phyloP scores from a whole-genome alignment of 2,113 vertebrate genomes.

The Quiscalus mexicanus region DNA sequence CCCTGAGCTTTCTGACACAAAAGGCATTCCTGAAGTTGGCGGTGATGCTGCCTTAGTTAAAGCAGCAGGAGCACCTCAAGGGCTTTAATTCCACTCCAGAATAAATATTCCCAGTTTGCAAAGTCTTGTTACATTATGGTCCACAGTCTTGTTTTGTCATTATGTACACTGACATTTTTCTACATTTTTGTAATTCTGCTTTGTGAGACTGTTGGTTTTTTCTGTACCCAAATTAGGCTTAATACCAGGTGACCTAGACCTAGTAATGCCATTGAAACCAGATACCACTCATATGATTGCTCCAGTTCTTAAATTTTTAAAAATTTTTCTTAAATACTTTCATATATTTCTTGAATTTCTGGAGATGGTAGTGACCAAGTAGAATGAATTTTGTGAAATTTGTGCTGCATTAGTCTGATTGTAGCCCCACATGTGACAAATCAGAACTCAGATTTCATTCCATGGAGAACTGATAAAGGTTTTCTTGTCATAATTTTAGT shows the following conservation, averaged over 20 bases:
- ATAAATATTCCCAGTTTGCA: not conserved
- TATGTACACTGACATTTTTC: not conserved
- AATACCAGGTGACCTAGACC: not conserved
- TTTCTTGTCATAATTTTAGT: not conserved
- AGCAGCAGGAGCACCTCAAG: not conserved
- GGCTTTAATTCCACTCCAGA: not conserved
- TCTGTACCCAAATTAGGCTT: not conserved
- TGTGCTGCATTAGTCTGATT: not conserved
- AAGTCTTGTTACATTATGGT: not conserved
- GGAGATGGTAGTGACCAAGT: not conserved
- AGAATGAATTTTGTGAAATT: not conserved
- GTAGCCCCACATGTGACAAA: not conserved
- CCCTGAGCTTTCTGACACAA: not conserved
- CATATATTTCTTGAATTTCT: not conserved
- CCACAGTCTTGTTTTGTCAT: not conserved
- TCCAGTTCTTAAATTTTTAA: not conserved
- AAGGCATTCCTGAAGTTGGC: not conserved
- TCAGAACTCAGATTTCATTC: not conserved
- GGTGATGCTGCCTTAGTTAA: not conserved
- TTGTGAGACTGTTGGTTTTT: not conserved
- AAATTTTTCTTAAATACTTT: not conserved
- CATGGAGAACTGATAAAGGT: not conserved
- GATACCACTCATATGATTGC: not conserved
- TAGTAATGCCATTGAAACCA: not conserved
- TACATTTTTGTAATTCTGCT: not conserved